These are phyloP conservation scores for Minunthozetes semirufus DNA, from an alignment of 2,888 invertebrate genomes.

Conservation along the genomic window DNA sequence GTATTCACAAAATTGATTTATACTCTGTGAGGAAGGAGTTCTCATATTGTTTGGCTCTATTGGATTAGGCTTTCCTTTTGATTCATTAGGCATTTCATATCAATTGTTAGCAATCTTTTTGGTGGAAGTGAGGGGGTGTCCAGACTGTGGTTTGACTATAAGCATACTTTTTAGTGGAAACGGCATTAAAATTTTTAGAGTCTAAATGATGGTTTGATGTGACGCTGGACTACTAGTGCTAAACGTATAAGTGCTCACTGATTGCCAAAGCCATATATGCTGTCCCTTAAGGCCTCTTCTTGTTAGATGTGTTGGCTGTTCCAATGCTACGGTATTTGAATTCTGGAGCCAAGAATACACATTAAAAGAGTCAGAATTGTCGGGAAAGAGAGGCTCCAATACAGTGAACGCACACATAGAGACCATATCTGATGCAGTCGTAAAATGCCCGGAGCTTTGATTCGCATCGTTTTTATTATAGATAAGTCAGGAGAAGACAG, in stretches of 20 bases:
- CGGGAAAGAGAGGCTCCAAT: neutral
- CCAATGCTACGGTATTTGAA: neutral
- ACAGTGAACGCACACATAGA: neutral
- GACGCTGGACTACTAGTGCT: neutral
- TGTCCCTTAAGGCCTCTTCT: slow-evolving; percentile 19
- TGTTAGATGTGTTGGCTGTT: neutral
- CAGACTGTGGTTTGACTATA: too few relatives aligned
- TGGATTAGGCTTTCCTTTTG: too few relatives aligned
- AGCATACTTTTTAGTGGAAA: too few relatives aligned
- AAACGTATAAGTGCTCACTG: neutral
- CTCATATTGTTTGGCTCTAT: too few relatives aligned
- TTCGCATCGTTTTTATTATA: slow-evolving; percentile 27
- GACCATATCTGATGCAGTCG: slow-evolving; percentile 28
- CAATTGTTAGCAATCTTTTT: too few relatives aligned
- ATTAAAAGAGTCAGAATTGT: neutral
- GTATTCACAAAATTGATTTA: too few relatives aligned
- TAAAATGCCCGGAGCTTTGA: slow-evolving; percentile 22
- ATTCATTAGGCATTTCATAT: too few relatives aligned
- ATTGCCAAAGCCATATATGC: slow-evolving; percentile 11
- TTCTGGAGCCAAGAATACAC: slow-evolving; percentile 2
- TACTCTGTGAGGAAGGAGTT: too few relatives aligned
- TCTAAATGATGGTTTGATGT: slow-evolving; percentile 7
- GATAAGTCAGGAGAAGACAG: neutral
- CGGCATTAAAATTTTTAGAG: too few relatives aligned
- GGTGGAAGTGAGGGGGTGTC: too few relatives aligned